Conservation (phyloP, 2,888 invertebrate genomes). For the Spodoptera picta region DNA sequence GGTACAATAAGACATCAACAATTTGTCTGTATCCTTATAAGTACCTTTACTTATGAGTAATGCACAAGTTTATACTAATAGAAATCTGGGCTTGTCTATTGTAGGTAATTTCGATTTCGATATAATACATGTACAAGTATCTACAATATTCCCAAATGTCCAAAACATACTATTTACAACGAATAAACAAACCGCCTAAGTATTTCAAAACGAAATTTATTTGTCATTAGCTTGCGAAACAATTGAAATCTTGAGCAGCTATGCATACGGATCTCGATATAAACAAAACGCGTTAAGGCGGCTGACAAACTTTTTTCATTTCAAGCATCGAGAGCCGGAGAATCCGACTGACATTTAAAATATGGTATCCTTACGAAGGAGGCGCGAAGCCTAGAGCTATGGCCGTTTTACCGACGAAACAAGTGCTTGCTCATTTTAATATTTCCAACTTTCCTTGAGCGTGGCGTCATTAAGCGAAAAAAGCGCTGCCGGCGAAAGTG, state of each 20-base stretch:
- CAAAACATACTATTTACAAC: too few relatives aligned
- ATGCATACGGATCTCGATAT: constrained; percentile 34
- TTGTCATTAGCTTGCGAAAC: constrained; percentile 34
- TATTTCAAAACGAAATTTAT: constrained; percentile 14
- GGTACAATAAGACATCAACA: constrained; percentile 51
- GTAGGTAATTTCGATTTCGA: constrained; percentile 29
- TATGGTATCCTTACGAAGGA: constrained; percentile 62
- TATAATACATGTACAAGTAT: too few relatives aligned
- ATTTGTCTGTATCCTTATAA: constrained; percentile 27
- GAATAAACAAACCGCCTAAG: constrained; percentile 6
- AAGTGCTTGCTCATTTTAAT: constrained; percentile 88
- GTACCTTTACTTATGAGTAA: constrained; percentile 26
- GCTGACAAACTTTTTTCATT: constrained; percentile 60
- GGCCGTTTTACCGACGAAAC: constrained; percentile 82
- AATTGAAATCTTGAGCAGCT: constrained; percentile 32
- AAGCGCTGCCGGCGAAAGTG: constrained; percentile 77
- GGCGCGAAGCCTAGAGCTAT: constrained; percentile 81
- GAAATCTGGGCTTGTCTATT: constrained; percentile 36
- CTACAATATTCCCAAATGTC: too few relatives aligned
- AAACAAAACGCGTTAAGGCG: constrained; percentile 45
- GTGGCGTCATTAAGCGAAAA: constrained; percentile 84
- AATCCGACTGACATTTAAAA: constrained; percentile 54
- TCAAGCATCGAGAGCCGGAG: constrained; percentile 52
- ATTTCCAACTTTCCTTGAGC: constrained; percentile 81
- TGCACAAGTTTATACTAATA: constrained; percentile 43